Base-by-base conservation (phyloP, 2,888 invertebrate species). In the Drosophila diplacantha region DNA sequence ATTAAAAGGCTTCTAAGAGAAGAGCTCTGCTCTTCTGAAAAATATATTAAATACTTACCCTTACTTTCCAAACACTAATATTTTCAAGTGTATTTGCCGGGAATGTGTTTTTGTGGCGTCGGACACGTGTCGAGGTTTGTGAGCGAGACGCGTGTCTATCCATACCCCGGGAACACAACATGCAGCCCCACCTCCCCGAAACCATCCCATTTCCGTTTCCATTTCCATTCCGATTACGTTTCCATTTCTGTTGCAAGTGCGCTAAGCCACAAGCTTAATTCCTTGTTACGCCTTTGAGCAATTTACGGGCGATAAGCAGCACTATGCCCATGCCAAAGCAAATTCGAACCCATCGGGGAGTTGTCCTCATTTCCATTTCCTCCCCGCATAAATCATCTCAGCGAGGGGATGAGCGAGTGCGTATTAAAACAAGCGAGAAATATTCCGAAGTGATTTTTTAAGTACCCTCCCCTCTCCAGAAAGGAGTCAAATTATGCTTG, bases 51-150 rank as follows among this genome's bases (percentile, higher is more conserved):
- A 31, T 20, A 14, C 18, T 2, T 7, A 20, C 2, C 18, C 18
- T 18, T 29, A 0, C 12, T 6, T 14, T 29, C 0, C 18, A 29
- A 31, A 18, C 29, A 4, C n/a, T 14, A 0, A 20, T 47, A 26
- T 53, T 34, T 32, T 7, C 3, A n/a, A 38, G 56, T 52, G 47
- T 16, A 46, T 8, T 52, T 52, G 7, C 11, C 38, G 8, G 16
- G 47, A 43, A 51, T 39, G 69, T 53, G 12, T 58, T 54, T 38
- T 50, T 53, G 37, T 37, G 57, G 20, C 24, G 52, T 56, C 70
- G 52, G 72, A 58, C 81, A 81, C 82, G 82, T 79, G 79, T 75
- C 80, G 51, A 70, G 65, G 78, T 78, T 77, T 68, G 78, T 74
- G 69, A 62, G 66, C 60, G 64, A 53, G 73, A 71, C 75, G 77